phyloP scores from a whole-genome alignment of 2,888 invertebrate species.

The Acronicta aceris region DNA sequence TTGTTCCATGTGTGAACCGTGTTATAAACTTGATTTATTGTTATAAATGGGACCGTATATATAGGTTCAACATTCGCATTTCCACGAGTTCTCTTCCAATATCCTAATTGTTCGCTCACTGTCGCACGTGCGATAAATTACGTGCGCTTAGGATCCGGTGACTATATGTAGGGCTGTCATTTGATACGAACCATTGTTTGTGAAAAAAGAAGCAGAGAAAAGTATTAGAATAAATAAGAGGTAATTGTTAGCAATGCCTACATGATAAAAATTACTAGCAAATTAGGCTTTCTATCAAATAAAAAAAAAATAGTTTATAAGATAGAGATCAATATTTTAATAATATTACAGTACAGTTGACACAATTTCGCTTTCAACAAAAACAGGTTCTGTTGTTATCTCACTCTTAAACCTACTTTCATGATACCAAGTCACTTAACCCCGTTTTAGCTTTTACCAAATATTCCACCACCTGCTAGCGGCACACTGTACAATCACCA shows the following conservation, averaged over 20 bases:
- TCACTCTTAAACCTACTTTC: background rate
- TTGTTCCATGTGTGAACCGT: too few relatives aligned
- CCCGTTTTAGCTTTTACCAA: background rate
- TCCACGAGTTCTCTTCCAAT: conserved; percentile 1
- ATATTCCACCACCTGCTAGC: background rate
- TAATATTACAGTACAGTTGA: too few relatives aligned
- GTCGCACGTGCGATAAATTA: conserved; percentile 5
- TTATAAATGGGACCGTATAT: background rate
- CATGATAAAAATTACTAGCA: too few relatives aligned
- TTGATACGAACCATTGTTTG: background rate
- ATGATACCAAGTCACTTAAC: background rate
- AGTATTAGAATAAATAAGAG: background rate
- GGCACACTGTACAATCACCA: conserved; percentile 16
- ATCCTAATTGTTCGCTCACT: conserved; percentile 15
- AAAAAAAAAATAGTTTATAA: too few relatives aligned
- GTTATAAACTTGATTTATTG: background rate
- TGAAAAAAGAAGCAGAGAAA: background rate
- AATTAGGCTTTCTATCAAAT: too few relatives aligned
- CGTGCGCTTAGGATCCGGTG: conserved; percentile 4
- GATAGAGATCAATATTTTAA: too few relatives aligned
- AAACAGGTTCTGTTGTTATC: too few relatives aligned
- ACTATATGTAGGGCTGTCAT: conserved; percentile 10
- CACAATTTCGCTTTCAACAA: too few relatives aligned
- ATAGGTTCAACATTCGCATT: background rate
- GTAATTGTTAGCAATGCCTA: too few relatives aligned